A percentile compares a stretch with the other conserved stretches of the same genome.
Evolutionary conservation across 2,888 invertebrate genomes (phyloP).

Genomic region (Melieria omissa): DNA sequence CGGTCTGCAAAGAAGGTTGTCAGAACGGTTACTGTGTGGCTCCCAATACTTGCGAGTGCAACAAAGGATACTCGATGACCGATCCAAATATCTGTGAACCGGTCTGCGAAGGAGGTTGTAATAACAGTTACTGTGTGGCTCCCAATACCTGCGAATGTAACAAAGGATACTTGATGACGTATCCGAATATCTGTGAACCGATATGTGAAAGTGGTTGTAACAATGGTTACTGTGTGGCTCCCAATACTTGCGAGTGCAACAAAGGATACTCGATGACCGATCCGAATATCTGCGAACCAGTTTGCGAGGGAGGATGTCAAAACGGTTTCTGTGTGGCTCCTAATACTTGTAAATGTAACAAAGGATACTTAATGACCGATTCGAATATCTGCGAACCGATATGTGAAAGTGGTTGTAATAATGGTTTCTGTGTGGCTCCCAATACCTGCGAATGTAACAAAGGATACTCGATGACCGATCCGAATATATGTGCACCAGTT

Average conservation of each 20-base stretch:
- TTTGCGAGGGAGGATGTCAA: slow-evolving; percentile 49
- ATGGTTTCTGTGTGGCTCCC: slow-evolving; percentile 54
- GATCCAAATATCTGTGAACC: slow-evolving; percentile 38
- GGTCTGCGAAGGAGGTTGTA: slow-evolving; percentile 49
- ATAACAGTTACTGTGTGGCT: slow-evolving; percentile 60
- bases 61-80: slow-evolving; percentile 68
- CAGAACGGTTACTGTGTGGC: slow-evolving; percentile 54
- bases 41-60: slow-evolving; percentile 59
- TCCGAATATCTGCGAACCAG: slow-evolving; percentile 37
- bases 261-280: slow-evolving; percentile 28
- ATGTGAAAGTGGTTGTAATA: slow-evolving; percentile 43
- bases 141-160: slow-evolving; percentile 49
- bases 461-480: slow-evolving; percentile 45
- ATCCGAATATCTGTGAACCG: slow-evolving; percentile 39
- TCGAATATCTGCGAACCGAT: slow-evolving; percentile 38
- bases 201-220: slow-evolving; percentile 45
- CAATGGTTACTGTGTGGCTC: slow-evolving; percentile 57
- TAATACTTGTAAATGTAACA: slow-evolving; percentile 52
- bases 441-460: slow-evolving; percentile 58
- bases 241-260: slow-evolving; percentile 52
- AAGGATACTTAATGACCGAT: slow-evolving; percentile 25
- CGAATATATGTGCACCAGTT: slow-evolving; percentile 36
- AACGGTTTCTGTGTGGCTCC: slow-evolving; percentile 59
- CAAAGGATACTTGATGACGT: slow-evolving; percentile 39
- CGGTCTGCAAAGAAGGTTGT: slow-evolving; percentile 48